Percentiles rank a stretch among this genome's conserved stretches.
These are phyloP conservation scores for Drosophila kanapiae DNA, from an alignment of 1,140 invertebrate genomes.

Conservation along the genomic window DNA sequence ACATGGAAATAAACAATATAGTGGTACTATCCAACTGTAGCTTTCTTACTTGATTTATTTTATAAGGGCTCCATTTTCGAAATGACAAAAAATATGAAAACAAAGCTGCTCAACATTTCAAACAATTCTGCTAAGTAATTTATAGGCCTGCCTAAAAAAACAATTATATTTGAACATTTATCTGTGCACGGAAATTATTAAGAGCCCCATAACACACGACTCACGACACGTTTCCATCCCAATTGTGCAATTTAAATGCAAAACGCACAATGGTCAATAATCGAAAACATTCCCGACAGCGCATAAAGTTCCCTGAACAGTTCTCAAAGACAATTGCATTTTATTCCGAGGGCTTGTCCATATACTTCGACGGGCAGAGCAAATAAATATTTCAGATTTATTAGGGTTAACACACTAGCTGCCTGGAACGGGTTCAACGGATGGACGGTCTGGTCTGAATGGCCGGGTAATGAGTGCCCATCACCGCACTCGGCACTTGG, in stretches of 20 bases:
- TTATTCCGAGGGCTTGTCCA: conserved; percentile 27
- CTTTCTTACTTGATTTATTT: not conserved
- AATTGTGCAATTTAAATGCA: conserved; percentile 38
- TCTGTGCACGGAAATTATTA: conserved; percentile 2
- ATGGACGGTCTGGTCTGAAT: not conserved
- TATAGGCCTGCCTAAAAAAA: not conserved
- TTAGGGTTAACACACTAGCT: conserved; percentile 32
- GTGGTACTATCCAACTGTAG: not conserved
- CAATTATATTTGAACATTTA: conserved; percentile 5
- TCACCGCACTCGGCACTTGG: conserved; percentile 12
- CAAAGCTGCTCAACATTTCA: not conserved
- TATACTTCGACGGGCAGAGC: not conserved
- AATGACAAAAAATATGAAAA: not conserved
- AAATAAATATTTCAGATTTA: conserved; percentile 35
- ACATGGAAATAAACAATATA: no score
- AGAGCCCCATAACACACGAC: not conserved
- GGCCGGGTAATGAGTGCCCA: conserved; percentile 24
- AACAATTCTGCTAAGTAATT: not conserved
- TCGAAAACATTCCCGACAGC: conserved; percentile 15
- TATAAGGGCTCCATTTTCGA: not conserved
- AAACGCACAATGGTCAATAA: conserved; percentile 29
- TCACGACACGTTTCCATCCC: conserved; percentile 20
- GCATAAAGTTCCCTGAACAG: conserved; percentile 33
- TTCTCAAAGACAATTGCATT: conserved; percentile 40
- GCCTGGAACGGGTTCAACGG: conserved; percentile 13